Base-by-base conservation (phyloP, 2,113 vertebrate genomes). In the Passer domesticus region DNA sequence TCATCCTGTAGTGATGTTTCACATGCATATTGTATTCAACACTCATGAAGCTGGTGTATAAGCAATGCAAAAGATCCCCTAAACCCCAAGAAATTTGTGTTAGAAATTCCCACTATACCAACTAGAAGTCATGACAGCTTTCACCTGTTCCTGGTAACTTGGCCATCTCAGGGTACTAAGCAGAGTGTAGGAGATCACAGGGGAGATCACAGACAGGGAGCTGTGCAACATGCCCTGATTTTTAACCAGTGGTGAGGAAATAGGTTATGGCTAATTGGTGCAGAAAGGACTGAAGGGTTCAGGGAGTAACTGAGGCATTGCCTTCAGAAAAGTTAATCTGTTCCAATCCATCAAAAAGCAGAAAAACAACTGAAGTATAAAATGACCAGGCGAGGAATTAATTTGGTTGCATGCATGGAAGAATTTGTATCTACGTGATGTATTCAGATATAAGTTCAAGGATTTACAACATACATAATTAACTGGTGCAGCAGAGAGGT, bases 51-150 rank as follows among this genome's bases (percentile, higher is more conserved):
- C 28, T 25, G 15, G 4, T 53, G 15, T 43, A 27, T 31, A 37
- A 70, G 31, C 4, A 8, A 83, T 1, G 1, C 27, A 59, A 58
- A 60, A 43, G 15, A 15, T 0, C 0, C 3, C 28, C 15, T 12
- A n/a, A 78, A 33, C 23, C 39, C 33, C 33, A 16, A 22, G 31
- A 69, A 67, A 46, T 67, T 58, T 81, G 8, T 60, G 23, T 90
- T 69, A 81, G 59, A 84, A 90, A 94, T 87, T 77, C 21, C 28
- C 41, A 3, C 39, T 73, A 5, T n/a, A 30, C 6, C 30, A 52
- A 43, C 10, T 18, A 66, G 55, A 92, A 81, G 5, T 60, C 21
- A 28, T 23, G 49, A 44, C 13, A 67, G 15, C 39, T 94, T 49
- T 69, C 35, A 75, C 28, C 39, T 63, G 9, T 30, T 63, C 52